Evolutionary conservation across 2,113 vertebrate genomes (phyloP), one percentile per base, ranked within the genome.

Genomic region (Amazona guildingii): DNA sequence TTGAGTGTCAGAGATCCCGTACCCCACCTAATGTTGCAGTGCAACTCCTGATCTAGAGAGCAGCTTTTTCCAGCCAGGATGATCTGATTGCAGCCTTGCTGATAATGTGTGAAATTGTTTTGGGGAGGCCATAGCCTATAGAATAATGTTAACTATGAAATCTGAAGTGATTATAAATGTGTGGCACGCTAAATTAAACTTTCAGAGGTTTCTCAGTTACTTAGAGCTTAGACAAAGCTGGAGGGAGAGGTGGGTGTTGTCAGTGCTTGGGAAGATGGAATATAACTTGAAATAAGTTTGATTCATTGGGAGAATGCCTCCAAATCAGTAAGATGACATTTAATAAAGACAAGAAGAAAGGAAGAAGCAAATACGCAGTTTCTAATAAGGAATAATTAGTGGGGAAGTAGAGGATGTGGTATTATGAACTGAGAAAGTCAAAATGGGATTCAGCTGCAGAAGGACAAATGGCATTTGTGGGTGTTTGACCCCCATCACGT

Each of bases 1-100:
- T 9, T 17, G 19, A 44, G 35, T 46, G 17, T 21, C 57, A 31
- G 31, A 62, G 33, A 19, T 39, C 13, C 51, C 51, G 1, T n/a
- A 7, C 24, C 25, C 27, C 20, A 21, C 4, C 0, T 5, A 11
- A 11, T 15, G 18, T 13, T 35, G 4, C 19, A 54, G 4, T 11
- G 9, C 33, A 11, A 18, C 15, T 13, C 17, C 17, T 55, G 8
- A 9, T 25, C 4, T 25, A 7, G 23, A 31, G 66, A 19, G 27
- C 31, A 29, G 10, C 4, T 46, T 24, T 70, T 61, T 39, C 41
- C 23, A 18, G 37, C 41, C 7, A 13, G 57, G 39, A 33, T 23
- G 37, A n/a, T 11, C 51, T 23, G 46, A n/a, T 14, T 33, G 13
- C 12, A 27, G 13, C 17, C 59, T 37, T 61, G n/a, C 35, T 83